Evolutionary conservation across 2,888 invertebrate species (phyloP).

Genomic region (Zygothrica quintamaculata): DNA sequence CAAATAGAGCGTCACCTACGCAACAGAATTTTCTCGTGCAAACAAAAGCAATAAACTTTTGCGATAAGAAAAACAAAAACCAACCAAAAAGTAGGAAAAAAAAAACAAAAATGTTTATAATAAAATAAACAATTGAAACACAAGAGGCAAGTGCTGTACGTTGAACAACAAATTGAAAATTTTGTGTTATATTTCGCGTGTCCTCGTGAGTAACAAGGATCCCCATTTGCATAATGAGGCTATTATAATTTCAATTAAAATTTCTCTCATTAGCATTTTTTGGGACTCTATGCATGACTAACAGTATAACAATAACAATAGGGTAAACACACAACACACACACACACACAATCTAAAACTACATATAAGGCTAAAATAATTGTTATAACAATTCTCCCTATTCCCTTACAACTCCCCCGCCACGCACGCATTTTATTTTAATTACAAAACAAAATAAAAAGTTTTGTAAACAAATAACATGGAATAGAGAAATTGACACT

Average conservation of each 20-base stretch:
- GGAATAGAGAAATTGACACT: conserved; percentile 3
- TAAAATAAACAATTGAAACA: conserved; percentile 39
- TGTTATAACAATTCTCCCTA: not conserved
- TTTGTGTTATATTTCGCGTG: conserved; percentile 28
- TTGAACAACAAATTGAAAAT: conserved; percentile 21
- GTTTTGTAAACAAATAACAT: conserved; percentile 32
- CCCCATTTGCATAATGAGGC: conserved; percentile 76
- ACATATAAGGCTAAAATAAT: conserved; percentile 10
- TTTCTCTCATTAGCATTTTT: conserved; percentile 25
- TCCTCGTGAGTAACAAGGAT: conserved; percentile 45
- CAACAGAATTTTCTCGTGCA: too few species aligned
- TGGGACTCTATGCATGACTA: conserved; percentile 51
- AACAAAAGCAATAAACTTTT: conserved; percentile 45
- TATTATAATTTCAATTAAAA: conserved; percentile 80
- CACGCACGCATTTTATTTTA: conserved; percentile 43
- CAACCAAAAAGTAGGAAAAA: not conserved
- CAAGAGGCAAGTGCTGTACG: not conserved
- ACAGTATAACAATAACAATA: conserved; percentile 27
- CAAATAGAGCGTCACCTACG: too few species aligned
- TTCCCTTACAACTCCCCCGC: too few species aligned
- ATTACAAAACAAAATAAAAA: conserved; percentile 58
- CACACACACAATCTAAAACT: conserved; percentile 19
- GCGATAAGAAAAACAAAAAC: conserved; percentile 49
- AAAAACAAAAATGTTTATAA: conserved; percentile 40
- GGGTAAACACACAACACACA: not conserved